A percentile compares a stretch with the other conserved stretches of the same genome.
Conservation (phyloP, 2,888 invertebrate species). For the Diadegma fenestrale region DNA sequence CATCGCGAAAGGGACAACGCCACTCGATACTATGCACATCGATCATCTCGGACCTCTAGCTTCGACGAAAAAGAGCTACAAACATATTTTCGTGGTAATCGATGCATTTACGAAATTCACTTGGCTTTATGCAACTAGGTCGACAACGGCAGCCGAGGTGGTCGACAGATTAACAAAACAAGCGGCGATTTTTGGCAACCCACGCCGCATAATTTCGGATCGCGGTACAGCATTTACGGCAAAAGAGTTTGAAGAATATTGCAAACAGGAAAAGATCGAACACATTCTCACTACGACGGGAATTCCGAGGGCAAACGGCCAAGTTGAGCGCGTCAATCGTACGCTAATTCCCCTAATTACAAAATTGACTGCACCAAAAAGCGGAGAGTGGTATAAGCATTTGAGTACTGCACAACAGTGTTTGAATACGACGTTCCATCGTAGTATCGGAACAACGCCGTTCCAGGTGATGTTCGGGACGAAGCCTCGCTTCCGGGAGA, state of each 20-base stretch:
- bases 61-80: slow-evolving; percentile 69
- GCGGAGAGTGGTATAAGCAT: slow-evolving; percentile 27
- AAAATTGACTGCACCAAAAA: slow-evolving; percentile 42
- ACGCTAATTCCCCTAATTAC: slow-evolving; percentile 73
- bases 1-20: slow-evolving; percentile 73
- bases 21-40: slow-evolving; percentile 76
- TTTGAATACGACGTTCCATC: slow-evolving; percentile 73
- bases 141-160: slow-evolving; percentile 76
- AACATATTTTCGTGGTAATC: slow-evolving; percentile 57
- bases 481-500: neutral
- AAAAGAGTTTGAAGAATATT: slow-evolving; percentile 77
- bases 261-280: slow-evolving; percentile 59
- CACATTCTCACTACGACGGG: slow-evolving; percentile 69
- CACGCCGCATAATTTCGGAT: slow-evolving; percentile 79
- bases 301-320: slow-evolving; percentile 72
- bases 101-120: slow-evolving; percentile 68
- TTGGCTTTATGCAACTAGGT: slow-evolving; percentile 76
- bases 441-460: slow-evolving; percentile 71
- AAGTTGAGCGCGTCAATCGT: slow-evolving; percentile 75
- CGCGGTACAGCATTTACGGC: slow-evolving; percentile 81
- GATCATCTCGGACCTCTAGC: slow-evolving; percentile 78
- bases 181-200: slow-evolving; percentile 80
- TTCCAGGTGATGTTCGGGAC: slow-evolving; percentile 12
- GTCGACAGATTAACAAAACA: slow-evolving; percentile 76
- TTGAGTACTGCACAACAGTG: slow-evolving; percentile 72